Conservation (phyloP, 2,113 vertebrate genomes). For the Periophthalmus modestus region DNA sequence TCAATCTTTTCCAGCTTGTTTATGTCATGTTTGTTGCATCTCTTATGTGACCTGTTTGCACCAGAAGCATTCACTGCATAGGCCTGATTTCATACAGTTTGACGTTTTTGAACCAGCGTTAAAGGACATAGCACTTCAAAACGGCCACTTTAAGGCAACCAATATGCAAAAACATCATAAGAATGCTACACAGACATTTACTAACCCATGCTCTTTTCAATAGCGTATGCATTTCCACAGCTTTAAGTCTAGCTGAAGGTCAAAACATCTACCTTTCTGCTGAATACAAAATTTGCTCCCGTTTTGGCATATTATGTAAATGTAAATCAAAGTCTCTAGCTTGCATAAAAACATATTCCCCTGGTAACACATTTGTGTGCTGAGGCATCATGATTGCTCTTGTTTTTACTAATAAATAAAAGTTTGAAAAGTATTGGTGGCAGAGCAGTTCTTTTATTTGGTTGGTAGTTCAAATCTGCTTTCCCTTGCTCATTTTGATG, state of each 20-base stretch:
- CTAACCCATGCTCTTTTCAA: not conserved
- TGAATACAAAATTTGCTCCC: not conserved
- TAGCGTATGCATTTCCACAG: not conserved
- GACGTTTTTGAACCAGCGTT: not conserved
- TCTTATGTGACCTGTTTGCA: not conserved
- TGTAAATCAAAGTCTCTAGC: conserved; percentile 2
- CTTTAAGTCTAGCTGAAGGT: not conserved
- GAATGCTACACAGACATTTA: not conserved
- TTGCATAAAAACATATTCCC: not conserved
- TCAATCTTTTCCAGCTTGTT: too few relatives aligned
- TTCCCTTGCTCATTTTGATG: too few relatives aligned
- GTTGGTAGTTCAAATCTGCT: too few relatives aligned
- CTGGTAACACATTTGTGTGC: not conserved
- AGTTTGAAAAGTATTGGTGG: not conserved
- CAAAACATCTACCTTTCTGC: not conserved
- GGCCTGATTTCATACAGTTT: not conserved
- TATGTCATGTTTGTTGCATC: too few relatives aligned
- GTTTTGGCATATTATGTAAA: not conserved
- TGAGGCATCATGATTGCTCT: not conserved
- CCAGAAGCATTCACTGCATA: not conserved
- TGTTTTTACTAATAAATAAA: not conserved
- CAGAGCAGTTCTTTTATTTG: not conserved
- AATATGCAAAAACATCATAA: not conserved
- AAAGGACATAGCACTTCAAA: not conserved
- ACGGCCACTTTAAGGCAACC: conserved; percentile 1